These are phyloP conservation scores for Philhelius pedissequus DNA, from an alignment of 2,888 invertebrate species.

Conservation along the genomic window DNA sequence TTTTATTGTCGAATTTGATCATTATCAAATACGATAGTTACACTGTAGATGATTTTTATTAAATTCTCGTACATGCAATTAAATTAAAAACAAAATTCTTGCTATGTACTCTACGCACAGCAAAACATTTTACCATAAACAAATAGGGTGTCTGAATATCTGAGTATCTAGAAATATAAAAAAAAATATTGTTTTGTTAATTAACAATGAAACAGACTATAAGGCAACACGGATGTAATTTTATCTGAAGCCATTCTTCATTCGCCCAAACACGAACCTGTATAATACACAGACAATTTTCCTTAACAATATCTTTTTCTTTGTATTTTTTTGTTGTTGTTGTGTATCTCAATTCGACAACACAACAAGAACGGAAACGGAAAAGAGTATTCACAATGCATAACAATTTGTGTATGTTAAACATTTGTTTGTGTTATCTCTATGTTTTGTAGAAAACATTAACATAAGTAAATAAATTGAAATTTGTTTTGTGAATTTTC, in stretches of 20 bases:
- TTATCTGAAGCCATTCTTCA: not conserved
- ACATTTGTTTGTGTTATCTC: conserved; percentile 58
- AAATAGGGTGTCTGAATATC: not conserved
- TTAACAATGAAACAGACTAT: conserved; percentile 53
- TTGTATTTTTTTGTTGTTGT: not conserved
- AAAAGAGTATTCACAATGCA: conserved; percentile 41
- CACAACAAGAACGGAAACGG: not conserved
- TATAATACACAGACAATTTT: not conserved
- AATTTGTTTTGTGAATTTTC: conserved; percentile 68
- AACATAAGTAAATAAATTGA: conserved; percentile 68
- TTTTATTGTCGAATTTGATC: too few species aligned
- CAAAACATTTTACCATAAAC: not conserved
- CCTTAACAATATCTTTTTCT: not conserved
- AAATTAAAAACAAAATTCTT: too few species aligned
- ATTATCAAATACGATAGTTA: too few species aligned
- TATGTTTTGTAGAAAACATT: conserved; percentile 65
- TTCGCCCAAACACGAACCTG: not conserved
- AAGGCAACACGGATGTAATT: not conserved
- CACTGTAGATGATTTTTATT: too few species aligned
- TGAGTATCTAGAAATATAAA: not conserved
- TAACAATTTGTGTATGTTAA: conserved; percentile 61
- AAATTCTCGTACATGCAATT: too few species aligned
- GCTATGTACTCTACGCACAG: not conserved
- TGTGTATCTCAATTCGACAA: not conserved
- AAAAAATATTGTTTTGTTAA: conserved; percentile 41